phyloP scores from a whole-genome alignment of 2,113 vertebrate species.

The Larimichthys crocea region DNA sequence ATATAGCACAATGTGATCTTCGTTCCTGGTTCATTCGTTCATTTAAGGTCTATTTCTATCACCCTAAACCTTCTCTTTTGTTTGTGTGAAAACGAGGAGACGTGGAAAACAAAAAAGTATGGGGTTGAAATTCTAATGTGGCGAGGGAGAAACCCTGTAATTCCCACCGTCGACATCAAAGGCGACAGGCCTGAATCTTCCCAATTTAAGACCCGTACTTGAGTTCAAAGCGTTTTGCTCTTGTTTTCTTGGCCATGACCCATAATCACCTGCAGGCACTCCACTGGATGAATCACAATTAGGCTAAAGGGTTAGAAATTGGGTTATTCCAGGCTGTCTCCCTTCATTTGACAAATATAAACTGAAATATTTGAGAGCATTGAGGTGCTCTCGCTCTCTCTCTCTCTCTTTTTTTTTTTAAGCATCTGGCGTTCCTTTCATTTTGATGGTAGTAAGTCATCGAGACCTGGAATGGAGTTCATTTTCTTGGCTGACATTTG shows the following conservation, averaged over 20 bases:
- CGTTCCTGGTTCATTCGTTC: neutral
- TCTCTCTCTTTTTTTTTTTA: no score
- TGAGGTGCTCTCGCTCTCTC: neutral
- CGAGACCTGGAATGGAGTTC: neutral
- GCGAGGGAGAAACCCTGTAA: constrained; percentile 60
- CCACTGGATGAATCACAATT: constrained; percentile 58
- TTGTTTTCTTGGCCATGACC: constrained; percentile 64
- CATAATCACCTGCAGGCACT: constrained; percentile 58
- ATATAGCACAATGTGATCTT: neutral
- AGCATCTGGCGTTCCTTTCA: neutral
- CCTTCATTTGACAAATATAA: constrained; percentile 32
- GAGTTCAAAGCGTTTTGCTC: constrained; percentile 69
- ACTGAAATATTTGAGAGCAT: neutral
- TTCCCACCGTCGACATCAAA: constrained; percentile 73
- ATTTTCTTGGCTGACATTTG: neutral
- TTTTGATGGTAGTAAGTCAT: neutral
- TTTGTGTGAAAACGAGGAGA: neutral
- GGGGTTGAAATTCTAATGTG: constrained; percentile 20
- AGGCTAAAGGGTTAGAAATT: constrained; percentile 49
- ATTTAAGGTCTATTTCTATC: neutral
- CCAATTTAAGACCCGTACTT: constrained; percentile 53
- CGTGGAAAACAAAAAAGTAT: constrained; percentile 18
- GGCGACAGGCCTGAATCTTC: constrained; percentile 54
- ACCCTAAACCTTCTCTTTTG: neutral
- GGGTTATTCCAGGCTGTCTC: constrained; percentile 35